These are phyloP conservation scores for Drosophila mayri DNA, from an alignment of 1,140 invertebrate species.

Conservation along the genomic window DNA sequence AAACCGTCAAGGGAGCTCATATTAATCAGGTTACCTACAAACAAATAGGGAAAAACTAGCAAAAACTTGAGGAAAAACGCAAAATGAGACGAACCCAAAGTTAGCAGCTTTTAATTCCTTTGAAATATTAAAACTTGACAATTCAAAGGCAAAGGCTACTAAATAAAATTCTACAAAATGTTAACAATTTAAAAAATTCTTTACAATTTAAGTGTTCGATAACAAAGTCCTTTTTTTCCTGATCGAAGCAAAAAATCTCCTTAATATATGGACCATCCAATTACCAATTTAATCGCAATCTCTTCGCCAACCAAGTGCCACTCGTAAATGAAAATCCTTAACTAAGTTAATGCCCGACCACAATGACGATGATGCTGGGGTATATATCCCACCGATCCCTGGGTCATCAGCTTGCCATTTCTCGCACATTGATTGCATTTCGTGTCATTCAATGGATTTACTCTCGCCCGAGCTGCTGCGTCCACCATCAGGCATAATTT, in stretches of 20 bases:
- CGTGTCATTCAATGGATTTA: constrained; percentile 56
- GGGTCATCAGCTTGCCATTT: constrained; percentile 28
- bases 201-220: constrained; percentile 9
- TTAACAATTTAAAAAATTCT: background rate
- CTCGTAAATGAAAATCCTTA: constrained; percentile 42
- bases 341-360: constrained; percentile 43
- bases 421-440: constrained; percentile 57
- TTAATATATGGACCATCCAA: constrained; percentile 36
- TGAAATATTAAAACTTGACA: background rate
- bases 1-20: background rate
- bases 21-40: background rate
- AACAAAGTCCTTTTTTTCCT: constrained; percentile 1
- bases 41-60: background rate
- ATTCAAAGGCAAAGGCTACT: background rate
- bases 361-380: constrained; percentile 22
- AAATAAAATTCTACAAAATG: rapidly evolving
- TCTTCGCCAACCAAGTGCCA: constrained; percentile 20
- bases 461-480: constrained; percentile 11
- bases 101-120: background rate
- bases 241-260: constrained; percentile 20
- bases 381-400: constrained; percentile 25
- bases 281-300: constrained; percentile 48
- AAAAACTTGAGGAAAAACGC: background rate
- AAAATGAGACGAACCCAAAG: background rate
- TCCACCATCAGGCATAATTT: constrained; percentile 70